A percentile compares a stretch with the other conserved stretches of the same genome.
Conservation (phyloP, 2,888 invertebrate genomes). For the Eupithecia insigniata region DNA sequence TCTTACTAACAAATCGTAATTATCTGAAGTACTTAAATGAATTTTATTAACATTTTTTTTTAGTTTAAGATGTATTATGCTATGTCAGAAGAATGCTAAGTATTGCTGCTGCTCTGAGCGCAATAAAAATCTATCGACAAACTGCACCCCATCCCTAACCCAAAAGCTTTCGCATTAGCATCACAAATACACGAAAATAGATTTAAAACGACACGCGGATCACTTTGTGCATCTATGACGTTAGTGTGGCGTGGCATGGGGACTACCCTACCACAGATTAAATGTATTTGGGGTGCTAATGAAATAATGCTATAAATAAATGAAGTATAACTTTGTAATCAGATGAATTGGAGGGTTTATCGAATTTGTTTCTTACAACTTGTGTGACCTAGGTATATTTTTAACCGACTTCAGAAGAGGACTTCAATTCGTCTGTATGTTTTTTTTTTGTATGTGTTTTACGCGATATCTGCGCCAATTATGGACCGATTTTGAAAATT, state of each 20-base stretch:
- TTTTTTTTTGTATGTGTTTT: too few relatives aligned
- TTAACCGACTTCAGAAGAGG: too few relatives aligned
- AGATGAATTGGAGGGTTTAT: constrained; percentile 22
- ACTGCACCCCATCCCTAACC: constrained; percentile 42
- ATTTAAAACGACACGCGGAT: constrained; percentile 70
- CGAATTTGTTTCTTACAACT: constrained; percentile 9
- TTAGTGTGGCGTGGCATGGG: constrained; percentile 24
- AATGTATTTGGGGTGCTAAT: constrained; percentile 29
- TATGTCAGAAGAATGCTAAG: too few relatives aligned
- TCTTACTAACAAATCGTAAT: too few relatives aligned
- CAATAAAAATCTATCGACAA: constrained; percentile 30
- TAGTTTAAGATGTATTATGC: too few relatives aligned
- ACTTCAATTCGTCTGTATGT: too few relatives aligned
- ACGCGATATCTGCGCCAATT: too few relatives aligned
- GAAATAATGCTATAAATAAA: constrained; percentile 34
- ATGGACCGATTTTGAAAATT: too few relatives aligned
- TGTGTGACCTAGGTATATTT: too few relatives aligned
- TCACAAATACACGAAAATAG: constrained; percentile 76
- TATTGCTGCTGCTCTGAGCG: neutral
- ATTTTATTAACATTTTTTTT: too few relatives aligned
- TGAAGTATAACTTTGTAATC: constrained; percentile 21
- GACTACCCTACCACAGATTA: constrained; percentile 10
- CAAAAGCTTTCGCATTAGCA: constrained; percentile 62
- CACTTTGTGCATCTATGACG: constrained; percentile 28
- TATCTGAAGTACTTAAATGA: too few relatives aligned